These are phyloP conservation scores for Dicyema japonicum DNA, from an alignment of 1,140 invertebrate species.

Conservation along the genomic window DNA sequence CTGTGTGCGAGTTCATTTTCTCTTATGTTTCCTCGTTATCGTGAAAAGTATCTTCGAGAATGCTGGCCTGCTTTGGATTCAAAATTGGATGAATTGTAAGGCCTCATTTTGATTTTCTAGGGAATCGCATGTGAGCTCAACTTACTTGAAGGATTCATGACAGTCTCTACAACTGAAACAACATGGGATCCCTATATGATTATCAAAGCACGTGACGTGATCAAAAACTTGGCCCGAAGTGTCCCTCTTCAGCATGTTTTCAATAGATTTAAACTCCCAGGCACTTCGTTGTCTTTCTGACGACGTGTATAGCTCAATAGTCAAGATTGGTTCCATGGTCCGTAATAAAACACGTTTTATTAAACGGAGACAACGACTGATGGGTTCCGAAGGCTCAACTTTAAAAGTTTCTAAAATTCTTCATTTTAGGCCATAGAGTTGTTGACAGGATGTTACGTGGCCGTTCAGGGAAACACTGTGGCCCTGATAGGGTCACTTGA, in stretches of 20 bases:
- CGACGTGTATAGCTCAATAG: slow-evolving; percentile 64
- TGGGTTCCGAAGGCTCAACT: slow-evolving; percentile 79
- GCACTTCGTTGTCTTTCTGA: slow-evolving; percentile 33
- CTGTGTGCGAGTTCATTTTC: slow-evolving; percentile 39
- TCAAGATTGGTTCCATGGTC: slow-evolving; percentile 66
- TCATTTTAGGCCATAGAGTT: slow-evolving; percentile 46
- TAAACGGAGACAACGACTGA: slow-evolving; percentile 60
- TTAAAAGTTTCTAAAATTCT: slow-evolving; percentile 28
- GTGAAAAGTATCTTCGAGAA: slow-evolving; percentile 75
- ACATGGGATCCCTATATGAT: slow-evolving; percentile 96
- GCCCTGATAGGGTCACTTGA: slow-evolving; percentile 66
- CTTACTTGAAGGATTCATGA: slow-evolving; percentile 69
- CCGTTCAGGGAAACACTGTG: slow-evolving; percentile 91
- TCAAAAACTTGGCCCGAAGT: slow-evolving; percentile 65
- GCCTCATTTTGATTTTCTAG: slow-evolving; percentile 13
- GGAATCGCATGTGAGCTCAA: slow-evolving; percentile 60
- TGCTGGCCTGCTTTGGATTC: slow-evolving; percentile 76
- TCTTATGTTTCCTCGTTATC: slow-evolving; percentile 50
- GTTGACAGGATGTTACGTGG: slow-evolving; percentile 77
- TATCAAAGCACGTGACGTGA: slow-evolving; percentile 71
- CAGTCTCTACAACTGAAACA: slow-evolving; percentile 65
- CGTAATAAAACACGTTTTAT: slow-evolving; percentile 73
- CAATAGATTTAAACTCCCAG: slow-evolving; percentile 6
- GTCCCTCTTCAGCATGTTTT: slow-evolving; percentile 73
- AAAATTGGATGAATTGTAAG: slow-evolving; percentile 28